Evolutionary conservation across 2,113 vertebrate genomes (phyloP), one percentile per base, ranked within the genome.

Genomic region (Leuciscus idus): DNA sequence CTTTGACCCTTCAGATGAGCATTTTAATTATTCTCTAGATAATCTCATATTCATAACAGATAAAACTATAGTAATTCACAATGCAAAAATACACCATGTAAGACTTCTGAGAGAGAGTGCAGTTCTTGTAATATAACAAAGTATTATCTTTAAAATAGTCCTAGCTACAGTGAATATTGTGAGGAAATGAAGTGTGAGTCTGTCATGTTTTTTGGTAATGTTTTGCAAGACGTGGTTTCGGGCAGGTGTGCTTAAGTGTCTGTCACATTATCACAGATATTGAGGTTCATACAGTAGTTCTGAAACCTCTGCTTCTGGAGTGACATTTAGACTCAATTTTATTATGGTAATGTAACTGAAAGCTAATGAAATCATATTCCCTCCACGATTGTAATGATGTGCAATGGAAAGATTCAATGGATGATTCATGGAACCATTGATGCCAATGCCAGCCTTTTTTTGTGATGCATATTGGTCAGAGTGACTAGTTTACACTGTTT

Each of bases 321-420:
- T 78, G 52, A 78, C 30, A 59, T 59, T 77, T 59, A 59, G 28
- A 59, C 19, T 59, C 52, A 59, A 59, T 78, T 78, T 59, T 57
- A 30, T n/a, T 6, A 36, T 57, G 5, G 30, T 59, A 36, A 59
- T 23, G 10, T 23, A 33, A 36, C 50, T 28, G n/a, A 36, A 36
- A 77, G 75, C 7, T 59, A 6, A 23, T 59, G 21, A n/a, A 59
- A 57, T 79, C 9, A 59, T 59, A 33, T 9, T 59, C 10, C 19
- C 76, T 36, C 28, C 19, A 52, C 1, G 4, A 52, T 15, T 52
- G 13, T 52, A 52, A 52, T 52, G 50, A 52, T 52, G 62, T 30
- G 26, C 26, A 64, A 64, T 64, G 12, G 12, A 64, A 64, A 30
- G 26, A 2, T 66, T 66, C 12, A 2, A 17, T 33, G 6, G 13